Conservation (phyloP, 1,140 invertebrate genomes). For the Apis florea region DNA sequence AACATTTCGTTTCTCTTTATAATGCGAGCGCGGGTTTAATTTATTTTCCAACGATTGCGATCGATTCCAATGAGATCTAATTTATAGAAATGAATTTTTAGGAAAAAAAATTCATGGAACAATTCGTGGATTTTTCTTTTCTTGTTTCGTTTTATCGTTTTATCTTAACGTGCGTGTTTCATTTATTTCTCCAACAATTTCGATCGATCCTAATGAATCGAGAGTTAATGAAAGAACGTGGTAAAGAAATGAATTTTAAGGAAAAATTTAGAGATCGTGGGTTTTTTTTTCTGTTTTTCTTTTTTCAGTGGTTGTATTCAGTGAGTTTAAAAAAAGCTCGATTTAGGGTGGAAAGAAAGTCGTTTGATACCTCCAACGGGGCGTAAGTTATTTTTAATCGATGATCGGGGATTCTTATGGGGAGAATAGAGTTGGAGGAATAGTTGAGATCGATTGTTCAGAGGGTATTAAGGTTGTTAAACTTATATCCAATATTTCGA, state of each 20-base stretch:
- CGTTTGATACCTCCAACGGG: background rate
- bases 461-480: background rate
- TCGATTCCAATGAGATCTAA: background rate
- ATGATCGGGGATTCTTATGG: background rate
- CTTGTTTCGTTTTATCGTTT: background rate
- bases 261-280: too few relatives aligned
- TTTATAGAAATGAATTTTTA: slow-evolving; percentile 3
- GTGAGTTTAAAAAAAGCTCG: too few relatives aligned
- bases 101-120: background rate
- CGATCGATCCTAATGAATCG: too few relatives aligned
- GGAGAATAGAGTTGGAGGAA: background rate
- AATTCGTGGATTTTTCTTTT: background rate
- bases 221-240: too few relatives aligned
- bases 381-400: background rate
- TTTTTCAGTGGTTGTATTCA: too few relatives aligned
- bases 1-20: background rate
- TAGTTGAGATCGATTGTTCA: background rate
- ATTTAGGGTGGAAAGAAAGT: background rate
- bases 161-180: too few relatives aligned
- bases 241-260: too few relatives aligned
- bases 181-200: too few relatives aligned
- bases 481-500: background rate
- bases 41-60: slow-evolving; percentile 18
- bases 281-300: too few relatives aligned
- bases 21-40: background rate